Evolutionary conservation across 1,140 invertebrate genomes (phyloP).

Genomic region (Dryas iulia): DNA sequence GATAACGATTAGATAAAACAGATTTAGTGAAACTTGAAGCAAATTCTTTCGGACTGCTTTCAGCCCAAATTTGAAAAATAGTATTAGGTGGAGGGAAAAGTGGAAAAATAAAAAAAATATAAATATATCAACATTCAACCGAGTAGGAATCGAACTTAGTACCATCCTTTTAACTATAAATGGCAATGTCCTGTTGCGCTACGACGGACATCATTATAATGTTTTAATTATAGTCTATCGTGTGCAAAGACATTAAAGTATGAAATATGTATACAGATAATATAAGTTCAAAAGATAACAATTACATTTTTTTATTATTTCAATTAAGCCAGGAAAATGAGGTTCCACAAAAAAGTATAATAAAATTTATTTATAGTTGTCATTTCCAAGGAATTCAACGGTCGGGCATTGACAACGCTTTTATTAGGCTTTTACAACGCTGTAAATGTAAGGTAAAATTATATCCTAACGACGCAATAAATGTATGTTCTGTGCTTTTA

Average conservation of each 20-base stretch:
- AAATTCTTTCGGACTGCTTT: too few species aligned
- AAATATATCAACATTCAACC: too few species aligned
- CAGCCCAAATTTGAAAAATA: too few species aligned
- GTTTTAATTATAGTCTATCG: too few species aligned
- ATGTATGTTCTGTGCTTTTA: constrained; percentile 26
- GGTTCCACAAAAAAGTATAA: not conserved
- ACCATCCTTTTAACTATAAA: too few species aligned
- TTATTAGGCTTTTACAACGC: constrained; percentile 64
- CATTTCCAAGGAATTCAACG: constrained; percentile 1
- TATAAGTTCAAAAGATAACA: not conserved
- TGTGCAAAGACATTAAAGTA: not conserved
- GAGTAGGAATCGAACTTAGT: too few species aligned
- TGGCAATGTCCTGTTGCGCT: too few species aligned
- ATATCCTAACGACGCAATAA: constrained; percentile 74
- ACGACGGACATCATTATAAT: too few species aligned
- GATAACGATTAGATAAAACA: too few species aligned
- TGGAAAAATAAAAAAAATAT: too few species aligned
- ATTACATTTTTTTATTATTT: not conserved
- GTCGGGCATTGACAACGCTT: constrained; percentile 63
- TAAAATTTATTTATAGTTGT: constrained; percentile 5
- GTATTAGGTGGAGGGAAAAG: too few species aligned
- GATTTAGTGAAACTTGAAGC: too few species aligned
- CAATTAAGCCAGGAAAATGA: not conserved
- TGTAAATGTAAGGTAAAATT: constrained; percentile 75
- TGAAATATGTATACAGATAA: not conserved